These are phyloP conservation scores for Hypsibius dujardini DNA, from an alignment of 1,140 invertebrate genomes.

Conservation along the genomic window DNA sequence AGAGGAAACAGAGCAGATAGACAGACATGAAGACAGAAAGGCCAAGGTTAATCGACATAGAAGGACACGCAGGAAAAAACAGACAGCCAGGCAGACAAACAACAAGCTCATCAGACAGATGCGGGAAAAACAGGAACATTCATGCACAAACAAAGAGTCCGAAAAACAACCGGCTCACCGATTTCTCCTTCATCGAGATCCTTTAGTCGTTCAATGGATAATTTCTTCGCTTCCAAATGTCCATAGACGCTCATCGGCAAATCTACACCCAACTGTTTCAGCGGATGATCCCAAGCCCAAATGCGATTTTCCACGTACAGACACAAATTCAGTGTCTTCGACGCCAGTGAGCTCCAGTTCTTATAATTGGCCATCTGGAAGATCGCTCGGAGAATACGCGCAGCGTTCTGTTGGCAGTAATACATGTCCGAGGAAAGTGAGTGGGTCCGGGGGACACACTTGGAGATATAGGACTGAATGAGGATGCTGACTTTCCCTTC, in stretches of 20 bases:
- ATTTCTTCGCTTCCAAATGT: constrained; percentile 56
- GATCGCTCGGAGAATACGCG: constrained; percentile 67
- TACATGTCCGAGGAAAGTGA: constrained; percentile 79
- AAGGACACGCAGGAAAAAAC: too few relatives aligned
- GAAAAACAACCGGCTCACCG: constrained; percentile 38
- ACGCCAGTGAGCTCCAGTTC: constrained; percentile 72
- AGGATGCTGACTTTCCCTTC: constrained; percentile 94
- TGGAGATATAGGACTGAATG: constrained; percentile 72
- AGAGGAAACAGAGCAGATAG: too few relatives aligned
- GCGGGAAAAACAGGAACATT: too few relatives aligned
- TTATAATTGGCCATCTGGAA: constrained; percentile 80
- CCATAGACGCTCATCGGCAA: constrained; percentile 56
- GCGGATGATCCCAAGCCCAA: constrained; percentile 68
- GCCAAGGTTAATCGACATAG: too few relatives aligned
- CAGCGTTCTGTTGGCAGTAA: constrained; percentile 62
- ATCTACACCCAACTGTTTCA: constrained; percentile 61
- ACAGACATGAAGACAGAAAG: too few relatives aligned
- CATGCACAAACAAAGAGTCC: too few relatives aligned
- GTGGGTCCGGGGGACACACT: constrained; percentile 57
- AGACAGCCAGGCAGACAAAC: too few relatives aligned
- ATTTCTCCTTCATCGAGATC: constrained; percentile 75
- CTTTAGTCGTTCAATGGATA: constrained; percentile 53
- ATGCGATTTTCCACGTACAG: constrained; percentile 48
- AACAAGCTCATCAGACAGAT: too few relatives aligned
- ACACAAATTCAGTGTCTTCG: constrained; percentile 56